Evolutionary conservation across 1,140 invertebrate genomes (phyloP).

Genomic region (Amyelois transitella): DNA sequence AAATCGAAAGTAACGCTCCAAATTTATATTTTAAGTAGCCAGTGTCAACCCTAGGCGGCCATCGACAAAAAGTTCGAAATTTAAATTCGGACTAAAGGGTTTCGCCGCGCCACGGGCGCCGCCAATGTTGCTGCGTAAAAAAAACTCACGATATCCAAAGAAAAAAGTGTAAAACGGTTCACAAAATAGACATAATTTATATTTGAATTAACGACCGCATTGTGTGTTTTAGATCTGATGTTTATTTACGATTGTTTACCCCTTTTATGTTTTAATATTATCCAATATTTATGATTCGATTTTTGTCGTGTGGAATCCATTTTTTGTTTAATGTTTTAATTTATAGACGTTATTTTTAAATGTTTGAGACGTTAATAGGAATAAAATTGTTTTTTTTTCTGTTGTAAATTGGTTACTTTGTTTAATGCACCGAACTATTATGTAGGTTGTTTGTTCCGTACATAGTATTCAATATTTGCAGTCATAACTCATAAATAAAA

Average conservation of each 20-base stretch:
- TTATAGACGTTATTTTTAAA: slow-evolving; percentile 31
- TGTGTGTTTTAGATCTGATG: slow-evolving; percentile 66
- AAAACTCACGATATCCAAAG: slow-evolving; percentile 36
- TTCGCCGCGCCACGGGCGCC: slow-evolving; percentile 56
- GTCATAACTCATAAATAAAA: neutral
- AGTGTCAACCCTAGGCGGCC: neutral
- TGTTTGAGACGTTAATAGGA: slow-evolving; percentile 32
- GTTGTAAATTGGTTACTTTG: neutral
- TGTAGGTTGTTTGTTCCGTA: neutral
- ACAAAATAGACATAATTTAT: slow-evolving; percentile 70
- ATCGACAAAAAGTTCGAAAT: slow-evolving; percentile 23
- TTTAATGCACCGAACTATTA: neutral
- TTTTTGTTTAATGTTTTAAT: slow-evolving; percentile 2
- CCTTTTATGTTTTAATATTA: slow-evolving; percentile 72
- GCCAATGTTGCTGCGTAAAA: slow-evolving; percentile 40
- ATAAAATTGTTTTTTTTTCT: slow-evolving; percentile 25
- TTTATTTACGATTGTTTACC: slow-evolving; percentile 73
- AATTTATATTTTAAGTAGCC: neutral
- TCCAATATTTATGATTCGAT: slow-evolving; percentile 56
- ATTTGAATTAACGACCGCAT: slow-evolving; percentile 60
- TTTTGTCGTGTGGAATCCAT: slow-evolving; percentile 37
- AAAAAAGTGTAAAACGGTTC: slow-evolving; percentile 67
- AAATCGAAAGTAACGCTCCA: neutral
- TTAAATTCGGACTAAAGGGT: slow-evolving; percentile 51
- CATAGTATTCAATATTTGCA: neutral